Conservation (phyloP, 2,113 vertebrate genomes). For the Limanda limanda region DNA sequence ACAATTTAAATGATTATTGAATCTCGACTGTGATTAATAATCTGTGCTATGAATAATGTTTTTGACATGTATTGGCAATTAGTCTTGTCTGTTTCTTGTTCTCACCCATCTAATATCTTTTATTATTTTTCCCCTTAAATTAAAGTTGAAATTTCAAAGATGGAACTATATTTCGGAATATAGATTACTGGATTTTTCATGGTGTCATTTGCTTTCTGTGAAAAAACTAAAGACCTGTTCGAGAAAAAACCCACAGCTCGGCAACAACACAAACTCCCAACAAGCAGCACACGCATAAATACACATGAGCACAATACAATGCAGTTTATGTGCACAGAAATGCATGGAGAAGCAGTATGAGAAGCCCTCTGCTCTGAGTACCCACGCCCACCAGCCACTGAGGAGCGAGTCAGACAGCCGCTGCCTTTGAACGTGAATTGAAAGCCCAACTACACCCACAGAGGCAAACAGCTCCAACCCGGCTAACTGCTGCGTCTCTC, state of each 20-base stretch:
- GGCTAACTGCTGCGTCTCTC: constrained; percentile 26
- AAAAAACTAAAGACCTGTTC: neutral
- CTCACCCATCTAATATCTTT: neutral
- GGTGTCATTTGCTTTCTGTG: constrained; percentile 18
- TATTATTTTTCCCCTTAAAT: neutral
- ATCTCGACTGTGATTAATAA: too few species aligned
- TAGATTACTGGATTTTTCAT: constrained; percentile 32
- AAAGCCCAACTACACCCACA: constrained; percentile 50
- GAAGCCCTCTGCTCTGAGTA: constrained; percentile 44
- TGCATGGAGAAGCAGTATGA: constrained; percentile 1
- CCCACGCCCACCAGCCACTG: constrained; percentile 51
- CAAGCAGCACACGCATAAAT: neutral
- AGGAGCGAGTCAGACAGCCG: constrained; percentile 51
- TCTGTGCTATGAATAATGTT: too few species aligned
- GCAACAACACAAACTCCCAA: constrained; percentile 30
- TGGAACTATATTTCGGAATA: constrained; percentile 15
- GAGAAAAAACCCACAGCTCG: constrained; percentile 36
- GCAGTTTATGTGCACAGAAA: neutral
- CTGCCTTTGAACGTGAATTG: constrained; percentile 67
- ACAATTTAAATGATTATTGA: too few species aligned
- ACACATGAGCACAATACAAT: neutral
- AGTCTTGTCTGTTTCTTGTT: too few species aligned
- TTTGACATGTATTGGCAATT: too few species aligned
- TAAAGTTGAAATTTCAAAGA: neutral
- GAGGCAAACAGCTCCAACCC: constrained; percentile 19